These are phyloP conservation scores for Rutilus rutilus DNA, from an alignment of 2,113 vertebrate genomes.

Conservation along the genomic window DNA sequence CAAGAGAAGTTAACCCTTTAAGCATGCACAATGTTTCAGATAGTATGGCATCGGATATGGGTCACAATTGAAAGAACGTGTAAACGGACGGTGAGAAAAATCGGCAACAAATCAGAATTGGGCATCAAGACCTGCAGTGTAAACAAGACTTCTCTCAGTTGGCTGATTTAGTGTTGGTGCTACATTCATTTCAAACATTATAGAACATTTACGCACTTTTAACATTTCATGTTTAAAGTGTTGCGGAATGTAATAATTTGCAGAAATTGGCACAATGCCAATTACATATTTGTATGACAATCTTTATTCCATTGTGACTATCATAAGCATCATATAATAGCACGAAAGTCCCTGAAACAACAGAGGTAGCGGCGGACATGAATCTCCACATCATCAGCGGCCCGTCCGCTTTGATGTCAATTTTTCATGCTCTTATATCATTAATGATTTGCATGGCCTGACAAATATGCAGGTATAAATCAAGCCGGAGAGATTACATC, in stretches of 20 bases:
- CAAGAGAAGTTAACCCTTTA: too few species aligned
- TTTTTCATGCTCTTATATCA: slow-evolving; percentile 35
- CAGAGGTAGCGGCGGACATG: background rate
- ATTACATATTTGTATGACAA: background rate
- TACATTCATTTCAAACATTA: background rate
- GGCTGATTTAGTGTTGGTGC: background rate
- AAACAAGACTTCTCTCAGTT: background rate
- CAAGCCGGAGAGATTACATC: slow-evolving; percentile 61
- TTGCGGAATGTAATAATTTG: background rate
- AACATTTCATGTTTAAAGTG: background rate
- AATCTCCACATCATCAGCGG: background rate
- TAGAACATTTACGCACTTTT: background rate
- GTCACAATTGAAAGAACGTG: too few species aligned
- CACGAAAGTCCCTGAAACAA: background rate
- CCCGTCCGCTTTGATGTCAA: slow-evolving; percentile 15
- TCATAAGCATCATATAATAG: background rate
- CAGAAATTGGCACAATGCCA: background rate
- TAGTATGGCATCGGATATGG: too few species aligned
- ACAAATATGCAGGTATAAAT: slow-evolving; percentile 61
- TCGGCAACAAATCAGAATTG: too few species aligned
- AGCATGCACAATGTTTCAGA: too few species aligned
- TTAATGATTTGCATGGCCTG: slow-evolving; percentile 58
- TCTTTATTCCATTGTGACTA: background rate
- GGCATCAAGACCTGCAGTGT: too few species aligned
- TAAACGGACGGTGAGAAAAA: too few species aligned